Conservation (phyloP, 2,113 vertebrate species). For the Caloenas nicobarica region DNA sequence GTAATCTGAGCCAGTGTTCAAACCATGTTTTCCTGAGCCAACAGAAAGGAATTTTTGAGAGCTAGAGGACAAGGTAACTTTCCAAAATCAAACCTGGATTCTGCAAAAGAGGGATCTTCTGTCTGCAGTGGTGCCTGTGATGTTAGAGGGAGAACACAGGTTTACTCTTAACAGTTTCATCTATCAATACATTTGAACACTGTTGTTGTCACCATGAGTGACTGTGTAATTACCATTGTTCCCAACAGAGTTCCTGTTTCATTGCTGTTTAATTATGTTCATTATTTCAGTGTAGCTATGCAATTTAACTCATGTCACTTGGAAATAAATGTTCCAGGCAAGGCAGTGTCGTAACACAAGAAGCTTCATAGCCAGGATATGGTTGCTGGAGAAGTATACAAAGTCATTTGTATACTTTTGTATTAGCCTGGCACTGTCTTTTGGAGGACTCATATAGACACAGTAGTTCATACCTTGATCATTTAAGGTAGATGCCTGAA, state of each 20-base stretch:
- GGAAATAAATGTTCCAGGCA: neutral
- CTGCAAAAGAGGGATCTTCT: neutral
- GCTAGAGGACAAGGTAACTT: neutral
- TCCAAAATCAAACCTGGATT: neutral
- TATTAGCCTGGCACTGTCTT: neutral
- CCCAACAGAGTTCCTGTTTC: slow-evolving; percentile 14
- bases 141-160: neutral
- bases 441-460: neutral
- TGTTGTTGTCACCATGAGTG: slow-evolving; percentile 21
- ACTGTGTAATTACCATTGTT: neutral
- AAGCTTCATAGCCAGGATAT: neutral
- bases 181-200: slow-evolving; percentile 6
- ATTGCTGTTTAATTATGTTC: slow-evolving; percentile 22
- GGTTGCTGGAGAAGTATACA: neutral
- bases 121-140: neutral
- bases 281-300: slow-evolving; percentile 6
- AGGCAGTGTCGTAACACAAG: neutral
- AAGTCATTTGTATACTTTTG: neutral
- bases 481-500: neutral
- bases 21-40: neutral
- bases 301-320: slow-evolving; percentile 9
- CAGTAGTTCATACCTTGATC: neutral
- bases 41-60: neutral
- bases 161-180: neutral
- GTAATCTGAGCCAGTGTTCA: neutral